Conservation (phyloP, 2,113 vertebrate species). For the Anolis sagrei region DNA sequence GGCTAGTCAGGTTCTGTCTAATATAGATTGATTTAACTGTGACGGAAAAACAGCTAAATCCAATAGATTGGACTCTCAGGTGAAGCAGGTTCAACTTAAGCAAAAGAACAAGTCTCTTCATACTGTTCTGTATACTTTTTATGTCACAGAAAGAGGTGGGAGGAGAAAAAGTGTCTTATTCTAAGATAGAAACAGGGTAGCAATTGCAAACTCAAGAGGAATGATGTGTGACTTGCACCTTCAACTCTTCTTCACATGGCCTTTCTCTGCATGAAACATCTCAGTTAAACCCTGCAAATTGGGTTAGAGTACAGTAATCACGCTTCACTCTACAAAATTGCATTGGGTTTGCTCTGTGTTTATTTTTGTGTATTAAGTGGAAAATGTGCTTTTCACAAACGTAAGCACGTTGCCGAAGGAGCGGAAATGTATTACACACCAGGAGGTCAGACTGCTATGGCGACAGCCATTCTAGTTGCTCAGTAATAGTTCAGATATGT, state of each 20-base stretch:
- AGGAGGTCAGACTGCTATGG: constrained; percentile 1
- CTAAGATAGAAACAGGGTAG: constrained; percentile 15
- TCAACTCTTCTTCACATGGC: not conserved
- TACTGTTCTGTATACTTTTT: constrained; percentile 40
- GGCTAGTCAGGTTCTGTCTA: constrained; percentile 22
- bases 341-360: constrained; percentile 3
- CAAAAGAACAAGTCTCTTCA: constrained; percentile 37
- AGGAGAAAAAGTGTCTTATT: not conserved
- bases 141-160: not conserved
- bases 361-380: constrained; percentile 18
- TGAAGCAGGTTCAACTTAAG: constrained; percentile 47
- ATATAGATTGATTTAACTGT: constrained; percentile 49
- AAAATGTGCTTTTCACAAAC: constrained; percentile 28
- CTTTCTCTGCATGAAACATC: constrained; percentile 37
- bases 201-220: accelerated
- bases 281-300: constrained; percentile 52
- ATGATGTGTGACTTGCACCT: constrained; percentile 20
- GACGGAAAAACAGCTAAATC: constrained; percentile 46
- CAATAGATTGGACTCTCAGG: constrained; percentile 17
- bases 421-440: not conserved
- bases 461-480: not conserved
- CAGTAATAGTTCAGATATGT: not conserved
- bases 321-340: constrained; percentile 8
- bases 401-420: not conserved
- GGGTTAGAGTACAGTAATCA: not conserved